Conservation (phyloP, 2,797 vertebrate genomes). For the Podarcis lilfordi region DNA sequence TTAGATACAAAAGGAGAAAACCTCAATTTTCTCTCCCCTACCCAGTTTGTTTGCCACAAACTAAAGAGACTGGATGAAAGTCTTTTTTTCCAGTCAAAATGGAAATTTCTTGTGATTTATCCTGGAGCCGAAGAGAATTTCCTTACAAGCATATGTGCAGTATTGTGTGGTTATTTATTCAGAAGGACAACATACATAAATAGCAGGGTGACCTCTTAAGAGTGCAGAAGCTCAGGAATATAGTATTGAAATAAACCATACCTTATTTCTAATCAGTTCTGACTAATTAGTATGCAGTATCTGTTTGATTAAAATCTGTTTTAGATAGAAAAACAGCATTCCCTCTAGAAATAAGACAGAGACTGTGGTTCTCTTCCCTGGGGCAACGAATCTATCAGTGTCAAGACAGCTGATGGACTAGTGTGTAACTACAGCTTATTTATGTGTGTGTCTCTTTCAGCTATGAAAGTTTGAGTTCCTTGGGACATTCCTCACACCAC, state of each 20-base stretch:
- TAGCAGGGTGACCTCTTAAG: not conserved
- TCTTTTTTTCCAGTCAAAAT: not conserved
- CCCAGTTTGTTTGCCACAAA: not conserved
- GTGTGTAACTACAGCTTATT: not conserved
- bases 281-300: not conserved
- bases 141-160: not conserved
- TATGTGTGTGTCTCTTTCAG: not conserved
- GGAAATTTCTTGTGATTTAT: not conserved
- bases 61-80: not conserved
- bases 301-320: not conserved
- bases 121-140: not conserved
- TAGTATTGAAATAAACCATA: not conserved
- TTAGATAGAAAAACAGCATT: not conserved
- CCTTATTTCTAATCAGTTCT: not conserved
- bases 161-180: not conserved
- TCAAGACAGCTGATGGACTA: too few species aligned
- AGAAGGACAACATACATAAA: not conserved
- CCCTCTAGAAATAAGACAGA: not conserved
- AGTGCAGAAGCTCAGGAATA: not conserved
- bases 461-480: not conserved
- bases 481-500: not conserved
- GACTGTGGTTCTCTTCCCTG: not conserved
- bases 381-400: not conserved
- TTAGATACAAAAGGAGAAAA: not conserved
- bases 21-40: not conserved